Evolutionary conservation across 2,113 vertebrate genomes (phyloP).

Genomic region (Nematolebias whitei): DNA sequence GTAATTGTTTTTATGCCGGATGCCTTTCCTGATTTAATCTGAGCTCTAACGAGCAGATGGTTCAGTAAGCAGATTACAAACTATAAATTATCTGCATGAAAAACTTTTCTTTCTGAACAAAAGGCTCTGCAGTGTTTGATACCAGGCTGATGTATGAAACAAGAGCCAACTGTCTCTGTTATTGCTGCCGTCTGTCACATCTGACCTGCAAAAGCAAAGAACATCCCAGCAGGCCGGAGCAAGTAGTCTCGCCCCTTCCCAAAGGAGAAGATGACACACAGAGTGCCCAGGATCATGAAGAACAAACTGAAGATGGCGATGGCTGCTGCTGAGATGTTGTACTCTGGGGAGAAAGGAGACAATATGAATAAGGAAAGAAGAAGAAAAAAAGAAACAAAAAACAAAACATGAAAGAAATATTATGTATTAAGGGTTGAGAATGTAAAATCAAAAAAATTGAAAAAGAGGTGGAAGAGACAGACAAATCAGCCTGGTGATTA

Average conservation of each 20-base stretch:
- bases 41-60: too few species aligned
- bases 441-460: background rate
- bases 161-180: background rate
- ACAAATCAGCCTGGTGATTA: background rate
- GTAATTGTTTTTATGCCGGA: too few species aligned
- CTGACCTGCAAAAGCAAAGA: constrained; percentile 94
- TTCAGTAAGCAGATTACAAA: too few species aligned
- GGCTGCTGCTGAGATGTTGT: constrained; percentile 97
- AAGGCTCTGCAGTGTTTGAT: too few species aligned
- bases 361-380: background rate
- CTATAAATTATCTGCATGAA: too few species aligned
- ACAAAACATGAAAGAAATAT: background rate
- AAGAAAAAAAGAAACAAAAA: background rate
- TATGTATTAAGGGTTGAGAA: background rate
- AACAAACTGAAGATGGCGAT: constrained; percentile 93
- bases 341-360: constrained; percentile 78
- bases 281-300: constrained; percentile 87
- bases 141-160: too few species aligned
- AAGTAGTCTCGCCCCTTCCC: constrained; percentile 90
- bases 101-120: too few species aligned
- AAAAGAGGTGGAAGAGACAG: background rate
- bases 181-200: background rate
- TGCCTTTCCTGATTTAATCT: too few species aligned
- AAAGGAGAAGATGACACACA: constrained; percentile 88
- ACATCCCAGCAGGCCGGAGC: constrained; percentile 94